Evolutionary conservation across 2,113 vertebrate species (phyloP).

Genomic region (Melanostigma gelatinosum): DNA sequence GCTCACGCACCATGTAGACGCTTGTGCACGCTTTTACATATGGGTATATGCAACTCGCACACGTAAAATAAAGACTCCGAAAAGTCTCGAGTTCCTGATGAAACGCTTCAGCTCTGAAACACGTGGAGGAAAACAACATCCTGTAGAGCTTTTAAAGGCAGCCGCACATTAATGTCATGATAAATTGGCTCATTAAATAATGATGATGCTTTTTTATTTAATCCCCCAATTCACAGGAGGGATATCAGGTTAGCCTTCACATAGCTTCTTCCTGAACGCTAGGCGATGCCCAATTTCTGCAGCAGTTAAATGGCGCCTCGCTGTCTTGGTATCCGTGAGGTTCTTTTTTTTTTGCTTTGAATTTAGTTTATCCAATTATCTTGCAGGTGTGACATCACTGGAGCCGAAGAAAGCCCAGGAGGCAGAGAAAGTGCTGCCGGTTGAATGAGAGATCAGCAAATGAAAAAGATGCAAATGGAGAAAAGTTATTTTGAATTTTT

Average conservation of each 20-base stretch:
- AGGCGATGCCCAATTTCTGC: slow-evolving; percentile 53
- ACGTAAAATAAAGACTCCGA: not conserved
- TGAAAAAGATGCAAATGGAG: slow-evolving; percentile 78
- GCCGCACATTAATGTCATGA: slow-evolving; percentile 22
- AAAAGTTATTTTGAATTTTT: slow-evolving; percentile 69
- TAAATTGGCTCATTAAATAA: slow-evolving; percentile 49
- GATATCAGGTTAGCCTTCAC: slow-evolving; percentile 25
- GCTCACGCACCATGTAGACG: slow-evolving; percentile 10
- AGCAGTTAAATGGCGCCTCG: slow-evolving; percentile 57
- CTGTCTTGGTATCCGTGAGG: slow-evolving; percentile 55
- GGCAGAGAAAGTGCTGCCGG: slow-evolving; percentile 65
- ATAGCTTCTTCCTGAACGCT: slow-evolving; percentile 39
- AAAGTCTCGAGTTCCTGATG: not conserved
- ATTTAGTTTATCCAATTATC: slow-evolving; percentile 80
- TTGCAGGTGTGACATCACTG: slow-evolving; percentile 78
- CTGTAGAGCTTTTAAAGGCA: slow-evolving; percentile 7
- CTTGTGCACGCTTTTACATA: slow-evolving; percentile 15
- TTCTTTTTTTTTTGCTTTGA: slow-evolving; percentile 57
- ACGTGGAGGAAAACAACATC: not conserved
- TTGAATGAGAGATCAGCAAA: slow-evolving; percentile 76
- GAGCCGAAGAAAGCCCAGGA: slow-evolving; percentile 68
- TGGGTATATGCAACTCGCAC: not conserved
- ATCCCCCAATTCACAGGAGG: slow-evolving; percentile 6
- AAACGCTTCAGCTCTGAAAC: slow-evolving; percentile 6
- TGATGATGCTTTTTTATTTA: slow-evolving; percentile 21